Percentiles rank a stretch among this genome's conserved stretches.
Evolutionary conservation across 2,888 invertebrate species (phyloP).

Genomic region (Agriopis leucophaearia): DNA sequence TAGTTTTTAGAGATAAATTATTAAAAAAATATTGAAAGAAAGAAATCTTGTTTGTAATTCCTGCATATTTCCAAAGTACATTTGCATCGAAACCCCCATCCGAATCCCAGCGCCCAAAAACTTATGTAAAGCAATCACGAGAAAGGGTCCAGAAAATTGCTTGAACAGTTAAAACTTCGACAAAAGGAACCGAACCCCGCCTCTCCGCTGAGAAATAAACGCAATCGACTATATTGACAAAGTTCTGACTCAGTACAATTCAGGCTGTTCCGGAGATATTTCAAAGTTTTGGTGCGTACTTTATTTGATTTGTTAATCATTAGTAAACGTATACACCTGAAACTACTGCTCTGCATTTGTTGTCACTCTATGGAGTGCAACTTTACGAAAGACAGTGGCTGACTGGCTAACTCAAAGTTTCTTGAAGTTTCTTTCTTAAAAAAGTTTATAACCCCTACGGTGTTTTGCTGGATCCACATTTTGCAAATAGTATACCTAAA

Average conservation of each 20-base stretch:
- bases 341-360: not conserved
- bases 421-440: no score
- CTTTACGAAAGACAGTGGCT: no score
- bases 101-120: slow-evolving; percentile 22
- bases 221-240: slow-evolving; percentile 40
- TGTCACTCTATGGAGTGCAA: no score
- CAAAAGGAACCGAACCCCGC: slow-evolving; percentile 36
- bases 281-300: slow-evolving; percentile 18
- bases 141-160: slow-evolving; percentile 41
- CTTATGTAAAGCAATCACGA: slow-evolving; percentile 39
- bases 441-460: no score
- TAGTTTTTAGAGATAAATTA: not conserved
- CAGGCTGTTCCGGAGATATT: slow-evolving; percentile 23
- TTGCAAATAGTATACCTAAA: no score
- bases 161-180: slow-evolving; percentile 38
- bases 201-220: slow-evolving; percentile 32
- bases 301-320: slow-evolving; percentile 17
- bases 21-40: not conserved
- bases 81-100: slow-evolving; percentile 24
- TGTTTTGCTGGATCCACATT: no score
- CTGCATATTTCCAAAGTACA: slow-evolving; percentile 19
- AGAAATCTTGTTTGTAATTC: not conserved
- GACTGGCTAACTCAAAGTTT: no score
- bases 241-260: slow-evolving; percentile 30
- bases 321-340: not conserved